Evolutionary conservation across 1,140 invertebrate species (phyloP).

Genomic region (Caenorhabditis briggsae): DNA sequence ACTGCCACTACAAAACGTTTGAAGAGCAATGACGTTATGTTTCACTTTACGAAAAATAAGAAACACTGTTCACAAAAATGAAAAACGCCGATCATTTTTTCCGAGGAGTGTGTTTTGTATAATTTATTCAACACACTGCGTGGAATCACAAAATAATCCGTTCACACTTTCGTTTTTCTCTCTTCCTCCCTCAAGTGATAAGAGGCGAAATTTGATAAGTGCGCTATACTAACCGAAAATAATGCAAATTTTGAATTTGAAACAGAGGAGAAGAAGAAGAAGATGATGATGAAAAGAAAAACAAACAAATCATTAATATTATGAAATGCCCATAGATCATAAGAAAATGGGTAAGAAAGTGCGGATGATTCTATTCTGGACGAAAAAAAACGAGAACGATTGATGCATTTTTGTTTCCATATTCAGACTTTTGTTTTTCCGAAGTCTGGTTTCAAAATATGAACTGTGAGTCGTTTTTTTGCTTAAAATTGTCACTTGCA

Average conservation of each 20-base stretch:
- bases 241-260: constrained; percentile 27
- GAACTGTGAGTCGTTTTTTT: too few species aligned
- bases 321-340: not conserved
- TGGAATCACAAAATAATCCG: constrained; percentile 46
- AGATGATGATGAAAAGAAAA: constrained; percentile 4
- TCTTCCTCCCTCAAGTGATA: not conserved
- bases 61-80: not conserved
- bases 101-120: not conserved
- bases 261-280: not conserved
- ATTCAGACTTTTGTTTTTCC: too few species aligned
- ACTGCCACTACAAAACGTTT: not conserved
- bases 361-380: not conserved
- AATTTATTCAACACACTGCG: constrained; percentile 14
- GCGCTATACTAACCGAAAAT: constrained; percentile 19
- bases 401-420: too few species aligned
- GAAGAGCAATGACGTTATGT: too few species aligned
- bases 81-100: not conserved
- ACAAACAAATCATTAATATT: constrained; percentile 14
- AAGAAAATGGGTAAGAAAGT: not conserved
- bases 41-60: not conserved
- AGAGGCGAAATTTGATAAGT: not conserved
- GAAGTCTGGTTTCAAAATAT: too few species aligned
- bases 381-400: too few species aligned
- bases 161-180: not conserved
- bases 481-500: too few species aligned